These are phyloP conservation scores for Brachycybe producta DNA, from an alignment of 2,888 invertebrate species.

Conservation along the genomic window DNA sequence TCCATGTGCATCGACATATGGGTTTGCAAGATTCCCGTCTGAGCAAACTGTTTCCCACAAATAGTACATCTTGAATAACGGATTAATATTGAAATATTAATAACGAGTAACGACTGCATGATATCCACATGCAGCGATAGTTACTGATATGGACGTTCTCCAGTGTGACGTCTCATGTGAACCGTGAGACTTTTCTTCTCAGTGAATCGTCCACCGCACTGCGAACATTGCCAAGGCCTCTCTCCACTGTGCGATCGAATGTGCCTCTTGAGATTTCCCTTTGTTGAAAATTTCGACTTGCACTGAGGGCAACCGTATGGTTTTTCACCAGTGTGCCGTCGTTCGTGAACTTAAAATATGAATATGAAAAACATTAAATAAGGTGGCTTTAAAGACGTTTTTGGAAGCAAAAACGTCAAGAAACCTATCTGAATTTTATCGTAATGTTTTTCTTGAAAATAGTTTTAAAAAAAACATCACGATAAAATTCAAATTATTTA, in stretches of 20 bases:
- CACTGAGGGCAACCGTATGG: conserved; percentile 24
- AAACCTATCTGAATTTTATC: too few relatives aligned
- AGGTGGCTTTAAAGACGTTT: too few relatives aligned
- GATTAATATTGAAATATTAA: conserved; percentile 10
- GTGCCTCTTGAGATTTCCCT: conserved; percentile 29
- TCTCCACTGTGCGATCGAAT: conserved; percentile 27
- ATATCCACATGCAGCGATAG: conserved; percentile 17
- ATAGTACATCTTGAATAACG: conserved; percentile 29
- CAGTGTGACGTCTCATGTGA: conserved; percentile 32
- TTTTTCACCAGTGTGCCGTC: conserved; percentile 24
- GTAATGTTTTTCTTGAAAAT: too few relatives aligned
- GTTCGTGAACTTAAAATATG: conserved; percentile 25
- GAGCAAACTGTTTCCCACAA: conserved; percentile 28
- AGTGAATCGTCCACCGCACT: conserved; percentile 28
- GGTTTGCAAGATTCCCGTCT: conserved; percentile 28
- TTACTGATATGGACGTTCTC: conserved; percentile 34
- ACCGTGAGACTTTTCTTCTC: conserved; percentile 30
- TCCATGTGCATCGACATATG: conserved; percentile 30
- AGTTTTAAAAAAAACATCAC: too few relatives aligned
- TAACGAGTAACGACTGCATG: not conserved
- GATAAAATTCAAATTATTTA: too few relatives aligned
- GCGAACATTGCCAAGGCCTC: conserved; percentile 28
- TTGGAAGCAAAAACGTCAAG: too few relatives aligned
- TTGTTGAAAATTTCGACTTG: conserved; percentile 25
- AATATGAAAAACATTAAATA: not conserved